Percentiles rank a stretch among this genome's conserved stretches.
Conservation (phyloP, 2,888 invertebrate species). For the Aplocera efformata region DNA sequence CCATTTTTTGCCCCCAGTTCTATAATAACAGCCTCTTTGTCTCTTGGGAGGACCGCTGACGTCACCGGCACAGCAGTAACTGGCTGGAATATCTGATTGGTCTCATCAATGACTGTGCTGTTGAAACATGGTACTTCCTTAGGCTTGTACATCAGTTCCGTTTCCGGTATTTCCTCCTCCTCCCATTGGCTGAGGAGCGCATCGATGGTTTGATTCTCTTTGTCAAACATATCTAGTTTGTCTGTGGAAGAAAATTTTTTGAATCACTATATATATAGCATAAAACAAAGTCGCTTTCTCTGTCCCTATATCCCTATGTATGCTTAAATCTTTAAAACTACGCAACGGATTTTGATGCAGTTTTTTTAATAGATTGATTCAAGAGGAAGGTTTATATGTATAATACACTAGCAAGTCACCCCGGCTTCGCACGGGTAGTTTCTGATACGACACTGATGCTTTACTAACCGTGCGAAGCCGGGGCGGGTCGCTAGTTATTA, state of each 20-base stretch:
- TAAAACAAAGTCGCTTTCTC: no score
- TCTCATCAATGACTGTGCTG: slow-evolving; percentile 63
- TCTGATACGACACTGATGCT: no score
- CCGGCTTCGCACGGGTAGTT: no score
- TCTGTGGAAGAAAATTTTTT: slow-evolving; percentile 38
- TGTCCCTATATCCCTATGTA: no score
- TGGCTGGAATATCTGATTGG: slow-evolving; percentile 61
- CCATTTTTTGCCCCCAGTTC: slow-evolving; percentile 42
- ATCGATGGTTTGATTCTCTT: slow-evolving; percentile 67
- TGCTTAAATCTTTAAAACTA: no score
- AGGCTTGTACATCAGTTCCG: slow-evolving; percentile 43
- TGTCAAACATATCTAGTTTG: slow-evolving; percentile 64
- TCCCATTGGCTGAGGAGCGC: slow-evolving; percentile 72
- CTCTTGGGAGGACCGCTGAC: slow-evolving; percentile 36
- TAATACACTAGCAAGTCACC: no score
- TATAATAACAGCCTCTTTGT: slow-evolving; percentile 51
- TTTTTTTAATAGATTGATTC: no score
- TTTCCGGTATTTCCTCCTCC: slow-evolving; percentile 65
- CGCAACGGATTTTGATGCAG: no score
- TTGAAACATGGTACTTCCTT: slow-evolving; percentile 62
- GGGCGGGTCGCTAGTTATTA: no score
- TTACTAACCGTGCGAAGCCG: no score
- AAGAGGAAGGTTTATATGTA: no score
- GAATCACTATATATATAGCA: no score
- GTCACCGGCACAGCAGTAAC: slow-evolving; percentile 55